Percentiles rank a stretch among this genome's conserved stretches.
Evolutionary conservation across 1,140 invertebrate genomes (phyloP).

Genomic region (Oedothorax gibbosus): DNA sequence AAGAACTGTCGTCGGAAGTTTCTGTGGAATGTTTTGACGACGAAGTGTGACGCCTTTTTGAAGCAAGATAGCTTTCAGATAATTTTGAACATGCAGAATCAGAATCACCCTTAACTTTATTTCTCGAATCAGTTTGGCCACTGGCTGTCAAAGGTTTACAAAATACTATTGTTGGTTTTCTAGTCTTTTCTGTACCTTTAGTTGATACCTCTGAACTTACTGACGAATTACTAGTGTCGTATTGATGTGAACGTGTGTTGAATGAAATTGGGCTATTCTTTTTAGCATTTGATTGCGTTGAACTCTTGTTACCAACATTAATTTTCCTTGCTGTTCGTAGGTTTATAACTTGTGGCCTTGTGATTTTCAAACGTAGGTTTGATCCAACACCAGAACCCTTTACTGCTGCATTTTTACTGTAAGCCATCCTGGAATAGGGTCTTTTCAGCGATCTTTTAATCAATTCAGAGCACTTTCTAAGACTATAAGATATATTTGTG

Average conservation of each 20-base stretch:
- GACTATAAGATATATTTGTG: background rate
- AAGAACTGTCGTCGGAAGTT: too few species aligned
- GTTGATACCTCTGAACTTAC: background rate
- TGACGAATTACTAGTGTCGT: background rate
- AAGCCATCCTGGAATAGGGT: slow-evolving; percentile 3
- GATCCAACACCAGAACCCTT: background rate
- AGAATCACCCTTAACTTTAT: too few species aligned
- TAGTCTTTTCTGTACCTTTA: background rate
- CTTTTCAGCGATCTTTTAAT: slow-evolving; percentile 8
- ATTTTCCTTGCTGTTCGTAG: background rate
- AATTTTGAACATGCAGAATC: too few species aligned
- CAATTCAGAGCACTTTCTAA: slow-evolving; percentile 3
- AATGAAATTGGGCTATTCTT: slow-evolving; percentile 18
- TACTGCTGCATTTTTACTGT: background rate
- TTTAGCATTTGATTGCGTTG: background rate
- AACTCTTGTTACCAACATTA: background rate
- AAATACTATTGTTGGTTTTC: slow-evolving; percentile 16
- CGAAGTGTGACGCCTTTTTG: too few species aligned
- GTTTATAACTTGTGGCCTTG: background rate
- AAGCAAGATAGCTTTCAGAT: too few species aligned
- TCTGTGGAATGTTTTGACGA: too few species aligned
- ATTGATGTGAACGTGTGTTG: slow-evolving; percentile 20
- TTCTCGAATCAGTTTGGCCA: background rate
- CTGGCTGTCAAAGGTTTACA: background rate
- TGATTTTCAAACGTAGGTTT: too few species aligned